phyloP scores from a whole-genome alignment of 2,888 invertebrate species.

The Habrosyne pyritoides region DNA sequence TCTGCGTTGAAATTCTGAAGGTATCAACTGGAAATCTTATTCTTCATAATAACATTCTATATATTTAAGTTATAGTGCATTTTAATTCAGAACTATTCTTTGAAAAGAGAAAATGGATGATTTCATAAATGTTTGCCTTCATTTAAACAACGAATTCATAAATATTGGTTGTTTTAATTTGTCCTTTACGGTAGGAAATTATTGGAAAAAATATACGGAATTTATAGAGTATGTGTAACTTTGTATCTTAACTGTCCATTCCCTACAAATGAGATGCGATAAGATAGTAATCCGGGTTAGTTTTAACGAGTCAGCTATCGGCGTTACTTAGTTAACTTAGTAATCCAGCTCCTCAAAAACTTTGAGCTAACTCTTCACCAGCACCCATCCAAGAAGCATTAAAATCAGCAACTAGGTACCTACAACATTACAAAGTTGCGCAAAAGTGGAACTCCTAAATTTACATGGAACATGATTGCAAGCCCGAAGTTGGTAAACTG shows the following conservation, averaged over 20 bases:
- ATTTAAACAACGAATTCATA: too few relatives aligned
- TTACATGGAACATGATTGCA: conserved; percentile 55
- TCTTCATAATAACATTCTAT: not conserved
- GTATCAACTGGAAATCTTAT: not conserved
- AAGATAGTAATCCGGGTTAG: not conserved
- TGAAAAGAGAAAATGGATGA: too few relatives aligned
- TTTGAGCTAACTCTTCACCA: conserved; percentile 17
- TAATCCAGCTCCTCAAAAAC: conserved; percentile 13
- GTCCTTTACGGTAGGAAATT: too few relatives aligned
- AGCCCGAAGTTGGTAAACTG: conserved; percentile 47
- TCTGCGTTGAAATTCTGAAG: not conserved
- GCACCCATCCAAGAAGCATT: conserved; percentile 23
- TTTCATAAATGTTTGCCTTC: too few relatives aligned
- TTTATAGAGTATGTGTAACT: too few relatives aligned
- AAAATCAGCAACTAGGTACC: conserved; percentile 25
- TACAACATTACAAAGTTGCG: conserved; percentile 42
- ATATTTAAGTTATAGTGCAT: not conserved
- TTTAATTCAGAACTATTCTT: too few relatives aligned
- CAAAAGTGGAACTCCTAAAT: conserved; percentile 49
- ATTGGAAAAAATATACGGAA: too few relatives aligned
- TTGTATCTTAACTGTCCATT: not conserved
- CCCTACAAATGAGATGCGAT: not conserved
- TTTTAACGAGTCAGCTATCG: not conserved
- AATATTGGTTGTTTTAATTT: too few relatives aligned
- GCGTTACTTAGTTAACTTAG: not conserved